phyloP scores from a whole-genome alignment of 2,797 vertebrate genomes.

The Molossus molossus region DNA sequence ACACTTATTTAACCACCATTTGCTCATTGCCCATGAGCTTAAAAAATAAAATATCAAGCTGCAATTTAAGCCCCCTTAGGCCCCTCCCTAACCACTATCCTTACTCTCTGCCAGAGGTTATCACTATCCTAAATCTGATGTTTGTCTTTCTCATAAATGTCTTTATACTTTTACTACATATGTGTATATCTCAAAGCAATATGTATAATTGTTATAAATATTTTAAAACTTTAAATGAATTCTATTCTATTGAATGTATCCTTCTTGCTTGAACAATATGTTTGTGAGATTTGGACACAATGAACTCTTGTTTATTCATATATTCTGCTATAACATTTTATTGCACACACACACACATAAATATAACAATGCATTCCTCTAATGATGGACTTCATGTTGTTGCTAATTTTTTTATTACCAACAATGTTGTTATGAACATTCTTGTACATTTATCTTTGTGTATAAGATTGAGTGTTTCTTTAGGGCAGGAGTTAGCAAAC shows the following conservation, averaged over 20 bases:
- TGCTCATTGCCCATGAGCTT: not conserved
- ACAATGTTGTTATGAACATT: not conserved
- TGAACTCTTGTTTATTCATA: not conserved
- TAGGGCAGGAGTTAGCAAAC: conserved; percentile 19
- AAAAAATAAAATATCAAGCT: conserved; percentile 51
- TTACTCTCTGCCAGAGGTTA: not conserved
- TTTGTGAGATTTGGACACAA: conserved; percentile 6
- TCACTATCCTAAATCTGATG: not conserved
- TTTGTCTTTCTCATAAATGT: not conserved
- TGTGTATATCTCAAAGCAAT: conserved; percentile 22
- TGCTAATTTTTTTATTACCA: conserved; percentile 23
- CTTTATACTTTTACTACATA: conserved; percentile 17
- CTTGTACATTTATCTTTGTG: not conserved
- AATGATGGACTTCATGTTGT: not conserved
- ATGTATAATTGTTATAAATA: not conserved
- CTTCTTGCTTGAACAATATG: conserved; percentile 24
- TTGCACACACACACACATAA: not conserved
- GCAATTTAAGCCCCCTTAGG: not conserved
- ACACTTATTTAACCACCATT: not conserved
- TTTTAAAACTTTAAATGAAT: conserved; percentile 61
- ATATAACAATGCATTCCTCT: not conserved
- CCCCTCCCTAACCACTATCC: not conserved
- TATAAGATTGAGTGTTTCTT: conserved; percentile 16
- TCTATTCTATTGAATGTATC: not conserved
- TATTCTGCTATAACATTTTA: not conserved